Evolutionary conservation across 2,888 invertebrate species (phyloP).

Genomic region (Cremastinae sp.): DNA sequence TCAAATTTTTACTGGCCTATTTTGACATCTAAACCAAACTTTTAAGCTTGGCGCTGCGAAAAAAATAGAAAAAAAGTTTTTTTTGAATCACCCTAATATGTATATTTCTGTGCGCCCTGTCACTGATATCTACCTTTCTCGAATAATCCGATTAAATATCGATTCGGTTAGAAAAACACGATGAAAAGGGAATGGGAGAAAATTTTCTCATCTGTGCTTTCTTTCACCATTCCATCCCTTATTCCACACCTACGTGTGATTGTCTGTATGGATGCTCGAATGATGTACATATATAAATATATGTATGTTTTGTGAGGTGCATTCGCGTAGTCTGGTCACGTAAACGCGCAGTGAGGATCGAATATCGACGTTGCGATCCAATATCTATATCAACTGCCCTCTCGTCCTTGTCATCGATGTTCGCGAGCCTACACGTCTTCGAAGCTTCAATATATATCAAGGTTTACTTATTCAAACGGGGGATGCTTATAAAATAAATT

Average conservation of each 20-base stretch:
- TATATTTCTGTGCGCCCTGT: constrained; percentile 25
- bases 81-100: no score
- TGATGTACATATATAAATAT: constrained; percentile 15
- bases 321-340: constrained; percentile 54
- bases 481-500: neutral
- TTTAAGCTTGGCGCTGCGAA: no score
- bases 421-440: constrained; percentile 26
- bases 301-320: constrained; percentile 31
- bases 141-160: constrained; percentile 53
- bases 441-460: neutral
- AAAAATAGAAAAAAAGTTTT: no score
- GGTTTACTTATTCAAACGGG: neutral
- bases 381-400: constrained; percentile 36
- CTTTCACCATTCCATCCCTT: constrained; percentile 1
- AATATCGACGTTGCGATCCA: constrained; percentile 52
- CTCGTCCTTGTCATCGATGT: constrained; percentile 26
- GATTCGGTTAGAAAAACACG: constrained; percentile 32
- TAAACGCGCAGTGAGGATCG: constrained; percentile 50
- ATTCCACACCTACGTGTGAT: constrained; percentile 39
- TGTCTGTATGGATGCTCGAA: neutral
- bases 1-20: no score
- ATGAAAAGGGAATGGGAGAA: constrained; percentile 10
- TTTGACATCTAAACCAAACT: no score
- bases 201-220: constrained; percentile 32
- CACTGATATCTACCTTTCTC: constrained; percentile 17